Evolutionary conservation across 2,113 vertebrate genomes (phyloP).

Genomic region (Corythoichthys intestinalis): DNA sequence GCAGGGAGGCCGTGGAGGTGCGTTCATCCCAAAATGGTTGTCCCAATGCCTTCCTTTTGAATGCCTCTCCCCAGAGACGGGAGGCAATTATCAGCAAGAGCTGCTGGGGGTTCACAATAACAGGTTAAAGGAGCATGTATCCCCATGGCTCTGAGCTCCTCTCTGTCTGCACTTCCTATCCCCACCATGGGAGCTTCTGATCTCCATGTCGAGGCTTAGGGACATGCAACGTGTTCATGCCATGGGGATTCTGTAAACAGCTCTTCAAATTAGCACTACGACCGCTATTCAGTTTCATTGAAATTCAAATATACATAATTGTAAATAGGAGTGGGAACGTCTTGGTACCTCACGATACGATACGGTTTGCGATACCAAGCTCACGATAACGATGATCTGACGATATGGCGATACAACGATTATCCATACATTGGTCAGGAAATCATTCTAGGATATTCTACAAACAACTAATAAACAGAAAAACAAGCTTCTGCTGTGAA

Average conservation of each 20-base stretch:
- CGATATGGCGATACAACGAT: no score
- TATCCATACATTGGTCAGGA: no score
- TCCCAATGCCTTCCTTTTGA: constrained; percentile 58
- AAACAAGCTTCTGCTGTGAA: no score
- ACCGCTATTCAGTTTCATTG: constrained; percentile 32
- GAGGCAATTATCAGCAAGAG: constrained; percentile 73
- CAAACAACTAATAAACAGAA: no score
- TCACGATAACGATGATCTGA: no score
- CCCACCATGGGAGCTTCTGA: constrained; percentile 52
- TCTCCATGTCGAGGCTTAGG: constrained; percentile 53
- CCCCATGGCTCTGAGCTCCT: constrained; percentile 64
- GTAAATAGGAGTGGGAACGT: background rate
- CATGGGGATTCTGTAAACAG: constrained; percentile 28
- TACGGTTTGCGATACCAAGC: no score
- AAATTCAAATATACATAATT: background rate
- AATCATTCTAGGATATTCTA: no score
- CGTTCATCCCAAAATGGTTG: constrained; percentile 65
- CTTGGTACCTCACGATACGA: no score
- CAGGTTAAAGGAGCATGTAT: constrained; percentile 76
- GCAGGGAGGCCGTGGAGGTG: constrained; percentile 20
- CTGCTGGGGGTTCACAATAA: constrained; percentile 76
- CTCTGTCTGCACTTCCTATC: constrained; percentile 43
- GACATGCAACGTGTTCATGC: constrained; percentile 51
- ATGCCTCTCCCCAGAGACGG: constrained; percentile 63
- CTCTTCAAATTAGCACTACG: constrained; percentile 56